Conservation (phyloP, 2,797 vertebrate genomes). For the Pangasius krempfi region DNA sequence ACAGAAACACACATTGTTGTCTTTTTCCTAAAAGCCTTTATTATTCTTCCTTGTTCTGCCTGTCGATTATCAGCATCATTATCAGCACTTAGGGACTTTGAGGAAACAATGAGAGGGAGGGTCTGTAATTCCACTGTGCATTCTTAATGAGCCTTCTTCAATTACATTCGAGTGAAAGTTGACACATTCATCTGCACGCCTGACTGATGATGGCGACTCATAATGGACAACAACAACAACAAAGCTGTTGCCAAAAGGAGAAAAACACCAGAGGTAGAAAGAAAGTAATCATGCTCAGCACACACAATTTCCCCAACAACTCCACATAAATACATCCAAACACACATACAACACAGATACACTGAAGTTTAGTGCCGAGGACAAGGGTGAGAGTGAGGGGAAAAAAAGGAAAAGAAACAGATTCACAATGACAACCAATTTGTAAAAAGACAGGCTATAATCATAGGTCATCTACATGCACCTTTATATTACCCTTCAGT, state of each 20-base stretch:
- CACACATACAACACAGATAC: neutral
- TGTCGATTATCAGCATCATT: neutral
- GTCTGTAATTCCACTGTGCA: neutral
- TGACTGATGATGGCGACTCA: neutral
- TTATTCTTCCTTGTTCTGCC: neutral
- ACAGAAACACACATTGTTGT: neutral
- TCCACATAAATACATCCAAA: neutral
- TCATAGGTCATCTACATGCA: neutral
- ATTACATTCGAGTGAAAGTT: conserved; percentile 1
- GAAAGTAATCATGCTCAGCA: neutral
- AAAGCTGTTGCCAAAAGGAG: neutral
- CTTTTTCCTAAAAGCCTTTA: neutral
- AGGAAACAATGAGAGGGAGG: neutral
- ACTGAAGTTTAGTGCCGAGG: neutral
- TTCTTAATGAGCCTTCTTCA: conserved; percentile 13
- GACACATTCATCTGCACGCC: conserved; percentile 8
- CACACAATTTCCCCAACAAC: neutral
- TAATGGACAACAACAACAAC: conserved; percentile 5
- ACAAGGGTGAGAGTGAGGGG: neutral
- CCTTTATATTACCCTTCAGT: too few relatives aligned
- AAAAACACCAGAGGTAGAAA: neutral
- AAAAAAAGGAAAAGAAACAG: neutral
- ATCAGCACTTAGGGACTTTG: neutral
- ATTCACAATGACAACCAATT: neutral
- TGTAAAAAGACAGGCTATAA: neutral